A percentile compares a stretch with the other conserved stretches of the same genome.
Conservation (phyloP, 2,888 invertebrate genomes). For the Stratiomys singularior region DNA sequence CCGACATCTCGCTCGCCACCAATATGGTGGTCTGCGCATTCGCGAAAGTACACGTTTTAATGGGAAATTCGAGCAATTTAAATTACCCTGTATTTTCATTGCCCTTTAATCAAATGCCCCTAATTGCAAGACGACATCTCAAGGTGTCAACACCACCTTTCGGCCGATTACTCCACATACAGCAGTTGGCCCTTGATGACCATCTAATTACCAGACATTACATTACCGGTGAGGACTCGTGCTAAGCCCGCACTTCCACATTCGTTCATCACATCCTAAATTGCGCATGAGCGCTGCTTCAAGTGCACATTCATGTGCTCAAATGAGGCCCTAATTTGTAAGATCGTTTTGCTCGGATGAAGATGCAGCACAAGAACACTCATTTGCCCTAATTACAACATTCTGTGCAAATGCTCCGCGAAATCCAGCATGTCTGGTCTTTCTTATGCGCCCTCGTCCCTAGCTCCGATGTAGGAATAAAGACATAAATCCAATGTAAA, state of each 20-base stretch:
- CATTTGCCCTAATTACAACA: slow-evolving; percentile 34
- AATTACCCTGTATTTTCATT: neutral
- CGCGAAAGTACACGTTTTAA: neutral
- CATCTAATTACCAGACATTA: slow-evolving; percentile 30
- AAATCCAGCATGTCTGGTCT: neutral
- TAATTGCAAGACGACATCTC: slow-evolving; percentile 16
- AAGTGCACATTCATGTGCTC: neutral
- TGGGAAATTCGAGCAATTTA: slow-evolving; percentile 15
- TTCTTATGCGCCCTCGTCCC: neutral
- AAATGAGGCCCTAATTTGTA: slow-evolving; percentile 4
- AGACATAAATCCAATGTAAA: slow-evolving; percentile 21
- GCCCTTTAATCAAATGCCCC: slow-evolving; percentile 10
- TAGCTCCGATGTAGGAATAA: slow-evolving; percentile 1
- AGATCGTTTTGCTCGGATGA: slow-evolving; percentile 18
- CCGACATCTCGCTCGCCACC: neutral
- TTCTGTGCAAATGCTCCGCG: slow-evolving; percentile 22
- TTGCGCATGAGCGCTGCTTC: neutral
- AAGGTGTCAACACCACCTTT: slow-evolving; percentile 43
- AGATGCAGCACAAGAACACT: neutral
- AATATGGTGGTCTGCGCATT: slow-evolving; percentile 1
- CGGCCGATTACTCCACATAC: neutral
- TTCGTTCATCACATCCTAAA: neutral
- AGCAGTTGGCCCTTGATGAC: slow-evolving; percentile 30
- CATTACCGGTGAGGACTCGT: neutral
- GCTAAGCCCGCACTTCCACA: neutral